Evolutionary conservation across 2,888 invertebrate genomes (phyloP).

Genomic region (Diadegma fenestrale): DNA sequence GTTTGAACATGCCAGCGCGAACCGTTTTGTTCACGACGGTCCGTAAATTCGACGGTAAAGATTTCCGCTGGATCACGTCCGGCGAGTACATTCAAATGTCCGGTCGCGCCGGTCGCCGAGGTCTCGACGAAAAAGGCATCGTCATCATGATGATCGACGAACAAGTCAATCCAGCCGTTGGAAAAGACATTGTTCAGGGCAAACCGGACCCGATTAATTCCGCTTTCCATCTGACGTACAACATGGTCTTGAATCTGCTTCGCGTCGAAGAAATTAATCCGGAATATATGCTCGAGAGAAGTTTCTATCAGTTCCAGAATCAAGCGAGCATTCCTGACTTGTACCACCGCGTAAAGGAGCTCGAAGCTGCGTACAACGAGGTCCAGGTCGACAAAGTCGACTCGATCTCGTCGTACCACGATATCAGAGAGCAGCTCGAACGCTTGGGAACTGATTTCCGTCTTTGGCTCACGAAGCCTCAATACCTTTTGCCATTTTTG

Average conservation of each 20-base stretch:
- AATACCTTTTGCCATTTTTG: slow-evolving; percentile 96
- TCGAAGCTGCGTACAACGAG: slow-evolving; percentile 88
- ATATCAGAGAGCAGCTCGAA: slow-evolving; percentile 93
- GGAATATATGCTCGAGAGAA: slow-evolving; percentile 99
- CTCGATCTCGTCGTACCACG: slow-evolving; percentile 93
- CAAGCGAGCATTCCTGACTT: slow-evolving; percentile 97
- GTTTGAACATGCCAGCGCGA: slow-evolving; percentile 99
- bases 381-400: slow-evolving; percentile 90
- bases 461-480: slow-evolving; percentile 92
- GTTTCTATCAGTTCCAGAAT: slow-evolving; percentile 99
- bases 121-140: slow-evolving; percentile 98
- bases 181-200: slow-evolving; percentile 93
- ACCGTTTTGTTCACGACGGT: slow-evolving; percentile 98
- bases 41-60: slow-evolving; percentile 98
- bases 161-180: slow-evolving; percentile 93
- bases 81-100: slow-evolving; percentile 99
- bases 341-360: slow-evolving; percentile 90
- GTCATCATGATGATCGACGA: slow-evolving; percentile 99
- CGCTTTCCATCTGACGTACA: slow-evolving; percentile 99
- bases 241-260: slow-evolving; percentile 98
- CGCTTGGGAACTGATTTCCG: slow-evolving; percentile 91
- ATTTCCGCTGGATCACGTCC: slow-evolving; percentile 96
- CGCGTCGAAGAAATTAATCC: slow-evolving; percentile 99
- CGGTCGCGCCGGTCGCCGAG: slow-evolving; percentile 98
- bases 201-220: slow-evolving; percentile 98